Conservation (phyloP, 2,113 vertebrate genomes). For the Pollachius pollachius region DNA sequence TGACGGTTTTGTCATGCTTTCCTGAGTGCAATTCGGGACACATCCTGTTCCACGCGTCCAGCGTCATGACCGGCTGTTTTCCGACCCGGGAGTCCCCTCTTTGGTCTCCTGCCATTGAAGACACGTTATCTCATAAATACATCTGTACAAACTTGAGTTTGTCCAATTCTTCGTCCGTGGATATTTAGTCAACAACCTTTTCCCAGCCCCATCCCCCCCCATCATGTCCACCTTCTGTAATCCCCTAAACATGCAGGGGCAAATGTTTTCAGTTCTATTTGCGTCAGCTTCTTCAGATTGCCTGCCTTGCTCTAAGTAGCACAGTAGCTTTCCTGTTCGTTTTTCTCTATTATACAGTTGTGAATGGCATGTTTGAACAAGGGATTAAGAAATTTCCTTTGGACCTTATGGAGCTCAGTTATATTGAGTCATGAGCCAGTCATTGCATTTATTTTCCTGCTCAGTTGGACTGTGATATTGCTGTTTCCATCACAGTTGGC, state of each 20-base stretch:
- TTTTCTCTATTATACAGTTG: constrained; percentile 31
- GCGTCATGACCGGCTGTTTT: constrained; percentile 24
- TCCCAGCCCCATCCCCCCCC: neutral
- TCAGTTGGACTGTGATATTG: constrained; percentile 42
- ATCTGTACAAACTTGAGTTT: constrained; percentile 31
- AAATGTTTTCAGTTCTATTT: constrained; percentile 14
- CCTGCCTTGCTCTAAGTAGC: constrained; percentile 27
- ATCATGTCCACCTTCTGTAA: neutral
- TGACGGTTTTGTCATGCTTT: constrained; percentile 71
- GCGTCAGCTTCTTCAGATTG: constrained; percentile 8
- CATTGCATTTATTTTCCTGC: constrained; percentile 41
- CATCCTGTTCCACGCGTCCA: constrained; percentile 35
- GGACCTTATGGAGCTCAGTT: constrained; percentile 38
- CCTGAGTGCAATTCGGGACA: constrained; percentile 50
- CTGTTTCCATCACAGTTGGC: constrained; percentile 50
- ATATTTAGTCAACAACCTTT: constrained; percentile 9
- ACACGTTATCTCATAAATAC: constrained; percentile 1
- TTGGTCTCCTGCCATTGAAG: constrained; percentile 7
- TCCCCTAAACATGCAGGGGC: constrained; percentile 13
- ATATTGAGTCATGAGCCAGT: constrained; percentile 41
- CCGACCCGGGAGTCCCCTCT: neutral
- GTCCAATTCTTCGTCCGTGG: constrained; percentile 7
- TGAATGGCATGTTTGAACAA: constrained; percentile 34
- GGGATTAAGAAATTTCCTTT: constrained; percentile 61
- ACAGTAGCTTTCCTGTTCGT: constrained; percentile 39